phyloP scores from a whole-genome alignment of 2,797 vertebrate genomes.

The Micropoecilia bifurca region DNA sequence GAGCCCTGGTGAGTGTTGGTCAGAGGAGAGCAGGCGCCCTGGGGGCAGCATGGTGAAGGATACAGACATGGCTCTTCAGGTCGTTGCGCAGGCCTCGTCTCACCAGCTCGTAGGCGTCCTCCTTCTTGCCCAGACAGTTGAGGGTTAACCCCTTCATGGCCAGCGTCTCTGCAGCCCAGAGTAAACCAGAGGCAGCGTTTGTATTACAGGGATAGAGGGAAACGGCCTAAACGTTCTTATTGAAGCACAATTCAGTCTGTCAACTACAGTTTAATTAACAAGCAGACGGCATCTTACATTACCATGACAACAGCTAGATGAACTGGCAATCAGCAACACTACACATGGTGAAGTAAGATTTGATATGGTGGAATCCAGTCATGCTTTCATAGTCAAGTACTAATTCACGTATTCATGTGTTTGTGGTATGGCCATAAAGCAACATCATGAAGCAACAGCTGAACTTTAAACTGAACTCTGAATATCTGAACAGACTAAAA shows the following conservation, averaged over 20 bases:
- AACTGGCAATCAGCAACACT: background rate
- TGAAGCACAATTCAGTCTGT: too few species aligned
- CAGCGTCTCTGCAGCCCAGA: conserved; percentile 85
- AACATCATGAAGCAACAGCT: too few species aligned
- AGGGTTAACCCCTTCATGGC: conserved; percentile 98
- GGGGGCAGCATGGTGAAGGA: conserved; percentile 79
- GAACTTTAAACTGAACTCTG: background rate
- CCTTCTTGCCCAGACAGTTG: conserved; percentile 98
- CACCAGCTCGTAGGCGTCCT: conserved; percentile 97
- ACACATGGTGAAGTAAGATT: background rate
- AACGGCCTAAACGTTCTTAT: background rate
- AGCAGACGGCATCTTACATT: background rate
- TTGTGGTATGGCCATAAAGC: too few species aligned
- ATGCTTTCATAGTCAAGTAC: background rate
- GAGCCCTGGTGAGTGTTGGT: background rate
- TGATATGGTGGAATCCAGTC: background rate
- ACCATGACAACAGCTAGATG: background rate
- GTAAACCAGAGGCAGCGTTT: background rate
- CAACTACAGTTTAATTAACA: background rate
- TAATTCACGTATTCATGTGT: too few species aligned
- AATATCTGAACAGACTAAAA: background rate
- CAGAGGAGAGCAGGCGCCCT: background rate
- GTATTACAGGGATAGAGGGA: background rate
- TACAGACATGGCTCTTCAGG: conserved; percentile 99
- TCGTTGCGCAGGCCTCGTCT: conserved; percentile 96